phyloP scores from a whole-genome alignment of 2,797 vertebrate genomes.

The Platyrinchus mystaceus region DNA sequence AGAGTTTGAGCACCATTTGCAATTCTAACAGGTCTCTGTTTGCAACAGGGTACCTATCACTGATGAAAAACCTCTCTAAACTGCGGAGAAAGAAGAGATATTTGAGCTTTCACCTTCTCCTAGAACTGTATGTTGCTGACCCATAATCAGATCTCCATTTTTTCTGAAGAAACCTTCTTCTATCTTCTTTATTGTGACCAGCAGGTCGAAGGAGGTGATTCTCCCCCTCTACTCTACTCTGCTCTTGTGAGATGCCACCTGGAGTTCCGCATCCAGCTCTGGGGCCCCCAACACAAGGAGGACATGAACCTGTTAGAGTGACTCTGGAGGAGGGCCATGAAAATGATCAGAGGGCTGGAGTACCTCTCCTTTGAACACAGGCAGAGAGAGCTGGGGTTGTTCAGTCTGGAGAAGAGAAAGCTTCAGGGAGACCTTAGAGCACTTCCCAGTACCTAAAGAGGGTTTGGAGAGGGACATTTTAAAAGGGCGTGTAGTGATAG shows the following conservation, averaged over 20 bases:
- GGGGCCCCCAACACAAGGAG: not conserved
- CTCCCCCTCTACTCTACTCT: not conserved
- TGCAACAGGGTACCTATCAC: not conserved
- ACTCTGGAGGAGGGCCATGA: not conserved
- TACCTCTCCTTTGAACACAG: not conserved
- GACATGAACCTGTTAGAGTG: not conserved
- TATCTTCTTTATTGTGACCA: not conserved
- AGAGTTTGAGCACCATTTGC: fast-evolving
- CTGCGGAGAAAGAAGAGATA: not conserved
- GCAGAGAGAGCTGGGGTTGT: not conserved
- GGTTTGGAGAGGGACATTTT: not conserved
- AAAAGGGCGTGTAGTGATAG: not conserved
- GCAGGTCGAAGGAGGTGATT: not conserved
- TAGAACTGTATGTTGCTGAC: not conserved
- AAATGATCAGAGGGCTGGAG: not conserved
- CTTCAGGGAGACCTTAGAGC: not conserved
- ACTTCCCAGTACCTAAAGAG: not conserved
- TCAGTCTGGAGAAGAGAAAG: not conserved
- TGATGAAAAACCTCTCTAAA: not conserved
- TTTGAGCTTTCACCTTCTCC: not conserved
- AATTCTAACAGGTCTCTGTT: not conserved
- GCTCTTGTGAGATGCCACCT: not conserved
- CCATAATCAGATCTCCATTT: not conserved
- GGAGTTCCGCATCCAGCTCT: not conserved
- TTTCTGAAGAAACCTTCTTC: not conserved